Conservation (phyloP, 2,797 vertebrate genomes). For the Sebastes reedi region DNA sequence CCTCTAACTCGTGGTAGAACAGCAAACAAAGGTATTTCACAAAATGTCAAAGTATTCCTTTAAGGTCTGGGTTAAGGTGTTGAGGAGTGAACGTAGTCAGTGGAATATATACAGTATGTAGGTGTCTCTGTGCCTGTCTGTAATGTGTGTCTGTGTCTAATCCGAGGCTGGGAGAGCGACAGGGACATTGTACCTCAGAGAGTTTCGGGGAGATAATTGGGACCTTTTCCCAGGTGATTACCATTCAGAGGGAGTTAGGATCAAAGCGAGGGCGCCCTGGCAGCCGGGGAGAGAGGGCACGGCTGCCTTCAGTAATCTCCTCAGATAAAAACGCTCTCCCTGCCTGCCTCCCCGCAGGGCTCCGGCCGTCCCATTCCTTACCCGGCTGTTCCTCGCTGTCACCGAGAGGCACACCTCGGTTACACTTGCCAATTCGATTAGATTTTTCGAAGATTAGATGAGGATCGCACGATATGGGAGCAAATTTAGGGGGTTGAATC, state of each 20-base stretch:
- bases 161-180: conserved; percentile 38
- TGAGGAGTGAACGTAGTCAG: neutral
- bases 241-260: conserved; percentile 71
- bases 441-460: conserved; percentile 38
- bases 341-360: conserved; percentile 9
- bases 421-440: conserved; percentile 28
- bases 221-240: conserved; percentile 77
- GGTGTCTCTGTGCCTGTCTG: conserved; percentile 7
- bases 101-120: neutral
- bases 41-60: neutral
- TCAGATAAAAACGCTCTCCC: conserved; percentile 53
- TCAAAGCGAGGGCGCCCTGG: conserved; percentile 62
- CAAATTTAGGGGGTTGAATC: conserved; percentile 15
- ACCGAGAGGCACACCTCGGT: conserved; percentile 4
- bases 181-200: conserved; percentile 48
- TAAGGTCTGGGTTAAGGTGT: neutral
- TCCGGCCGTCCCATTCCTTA: conserved; percentile 18
- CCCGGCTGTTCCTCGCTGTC: conserved; percentile 40
- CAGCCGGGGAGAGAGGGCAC: conserved; percentile 49
- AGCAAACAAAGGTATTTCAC: neutral
- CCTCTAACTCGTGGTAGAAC: neutral
- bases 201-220: conserved; percentile 73
- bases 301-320: conserved; percentile 62
- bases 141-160: conserved; percentile 37
- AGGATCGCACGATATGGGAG: conserved; percentile 12